These are phyloP conservation scores for Sebastes alutus DNA, from an alignment of 2,797 vertebrate species.

Conservation along the genomic window DNA sequence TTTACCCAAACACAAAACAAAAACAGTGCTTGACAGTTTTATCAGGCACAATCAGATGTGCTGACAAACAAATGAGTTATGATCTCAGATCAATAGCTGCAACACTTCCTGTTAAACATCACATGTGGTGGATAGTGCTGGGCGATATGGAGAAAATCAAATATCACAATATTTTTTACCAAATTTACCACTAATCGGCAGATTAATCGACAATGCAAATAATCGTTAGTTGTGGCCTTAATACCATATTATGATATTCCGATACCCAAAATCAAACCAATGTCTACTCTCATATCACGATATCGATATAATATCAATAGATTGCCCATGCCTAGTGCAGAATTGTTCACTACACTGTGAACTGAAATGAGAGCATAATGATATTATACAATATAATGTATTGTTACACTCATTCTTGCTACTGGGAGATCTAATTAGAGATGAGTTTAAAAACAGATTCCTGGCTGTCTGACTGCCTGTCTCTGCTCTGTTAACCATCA, in stretches of 20 bases:
- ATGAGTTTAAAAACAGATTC: conserved; percentile 17
- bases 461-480: conserved; percentile 8
- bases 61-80: background rate
- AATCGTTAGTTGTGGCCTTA: too few relatives aligned
- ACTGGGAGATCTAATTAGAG: background rate
- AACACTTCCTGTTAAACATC: background rate
- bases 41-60: background rate
- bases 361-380: background rate
- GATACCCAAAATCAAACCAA: too few relatives aligned
- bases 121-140: background rate
- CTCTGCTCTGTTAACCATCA: conserved; percentile 15
- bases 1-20: too few relatives aligned
- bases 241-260: too few relatives aligned
- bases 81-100: background rate
- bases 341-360: background rate
- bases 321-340: background rate
- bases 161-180: too few relatives aligned
- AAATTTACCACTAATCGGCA: background rate
- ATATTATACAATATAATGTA: background rate
- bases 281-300: too few relatives aligned
- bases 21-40: background rate
- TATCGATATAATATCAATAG: background rate
- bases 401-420: background rate
- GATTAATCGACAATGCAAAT: too few relatives aligned
- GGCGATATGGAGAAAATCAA: too few relatives aligned